Percentiles rank a stretch among this genome's conserved stretches.
Evolutionary conservation across 2,797 vertebrate species (phyloP).

Genomic region (Hozukius guyotensis): DNA sequence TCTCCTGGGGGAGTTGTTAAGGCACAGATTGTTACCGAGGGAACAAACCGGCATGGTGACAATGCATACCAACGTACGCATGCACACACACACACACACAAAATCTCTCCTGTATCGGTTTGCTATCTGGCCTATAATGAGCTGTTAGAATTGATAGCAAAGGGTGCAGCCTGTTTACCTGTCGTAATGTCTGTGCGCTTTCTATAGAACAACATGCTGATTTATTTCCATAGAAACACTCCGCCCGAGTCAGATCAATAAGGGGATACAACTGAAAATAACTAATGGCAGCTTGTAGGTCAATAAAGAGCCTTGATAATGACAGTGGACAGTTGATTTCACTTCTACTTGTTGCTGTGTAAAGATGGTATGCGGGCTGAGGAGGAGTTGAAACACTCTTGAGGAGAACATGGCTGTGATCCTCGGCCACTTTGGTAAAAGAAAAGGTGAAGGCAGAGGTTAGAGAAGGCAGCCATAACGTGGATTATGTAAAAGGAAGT

Average conservation of each 20-base stretch:
- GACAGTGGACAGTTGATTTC: neutral
- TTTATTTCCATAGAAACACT: slow-evolving; percentile 20
- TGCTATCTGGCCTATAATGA: neutral
- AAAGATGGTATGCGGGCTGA: neutral
- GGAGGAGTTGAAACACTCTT: no score
- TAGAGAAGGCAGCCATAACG: neutral
- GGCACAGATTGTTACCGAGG: neutral
- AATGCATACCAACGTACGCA: neutral
- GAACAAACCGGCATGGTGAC: neutral
- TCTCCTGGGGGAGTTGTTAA: neutral
- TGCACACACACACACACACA: neutral
- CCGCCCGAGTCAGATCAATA: slow-evolving; percentile 12
- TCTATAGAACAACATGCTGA: neutral
- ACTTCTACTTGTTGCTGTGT: neutral
- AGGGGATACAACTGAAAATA: neutral
- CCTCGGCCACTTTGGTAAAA: neutral
- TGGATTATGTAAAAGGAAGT: neutral
- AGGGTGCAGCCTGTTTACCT: slow-evolving; percentile 35
- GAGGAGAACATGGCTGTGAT: neutral
- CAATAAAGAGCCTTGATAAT: neutral
- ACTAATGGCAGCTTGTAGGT: neutral
- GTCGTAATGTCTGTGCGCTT: neutral
- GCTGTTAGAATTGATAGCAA: slow-evolving; percentile 21
- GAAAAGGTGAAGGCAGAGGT: neutral
- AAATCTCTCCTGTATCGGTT: neutral